These are phyloP conservation scores for Gryon sp. DNA, from an alignment of 1,140 invertebrate species.

Conservation along the genomic window DNA sequence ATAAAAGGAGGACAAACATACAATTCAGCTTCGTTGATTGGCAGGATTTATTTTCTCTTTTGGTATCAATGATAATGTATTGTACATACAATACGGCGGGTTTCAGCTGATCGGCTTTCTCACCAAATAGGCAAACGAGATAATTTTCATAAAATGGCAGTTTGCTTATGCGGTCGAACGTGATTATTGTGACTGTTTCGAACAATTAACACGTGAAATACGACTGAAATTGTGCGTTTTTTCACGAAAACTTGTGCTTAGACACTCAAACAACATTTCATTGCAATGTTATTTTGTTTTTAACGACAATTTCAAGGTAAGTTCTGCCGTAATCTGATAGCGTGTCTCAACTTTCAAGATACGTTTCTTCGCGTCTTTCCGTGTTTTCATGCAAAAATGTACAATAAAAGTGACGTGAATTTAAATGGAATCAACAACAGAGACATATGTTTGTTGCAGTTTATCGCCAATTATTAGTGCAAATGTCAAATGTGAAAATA, in stretches of 20 bases:
- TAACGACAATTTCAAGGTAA: constrained; percentile 48
- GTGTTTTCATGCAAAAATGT: constrained; percentile 6
- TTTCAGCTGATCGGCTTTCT: constrained; percentile 60
- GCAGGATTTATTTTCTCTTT: too few relatives aligned
- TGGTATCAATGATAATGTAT: too few relatives aligned
- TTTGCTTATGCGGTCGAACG: neutral
- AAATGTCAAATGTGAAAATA: too few relatives aligned
- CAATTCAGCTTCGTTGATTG: too few relatives aligned
- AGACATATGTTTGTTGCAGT: too few relatives aligned
- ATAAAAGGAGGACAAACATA: too few relatives aligned
- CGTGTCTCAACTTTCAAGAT: constrained; percentile 29
- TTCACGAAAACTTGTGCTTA: neutral
- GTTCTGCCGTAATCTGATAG: constrained; percentile 17
- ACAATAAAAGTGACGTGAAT: neutral
- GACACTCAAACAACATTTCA: neutral
- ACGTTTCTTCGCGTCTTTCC: constrained; percentile 8
- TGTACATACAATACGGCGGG: too few relatives aligned
- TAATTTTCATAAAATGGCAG: constrained; percentile 58
- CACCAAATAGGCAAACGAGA: constrained; percentile 32
- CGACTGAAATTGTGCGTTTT: neutral
- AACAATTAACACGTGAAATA: constrained; percentile 21
- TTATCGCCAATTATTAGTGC: too few relatives aligned
- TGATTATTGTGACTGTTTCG: neutral
- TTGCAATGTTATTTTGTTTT: constrained; percentile 12
- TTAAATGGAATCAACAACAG: neutral